phyloP scores from a whole-genome alignment of 1,140 invertebrate genomes.

The Drosophila chauvacae region DNA sequence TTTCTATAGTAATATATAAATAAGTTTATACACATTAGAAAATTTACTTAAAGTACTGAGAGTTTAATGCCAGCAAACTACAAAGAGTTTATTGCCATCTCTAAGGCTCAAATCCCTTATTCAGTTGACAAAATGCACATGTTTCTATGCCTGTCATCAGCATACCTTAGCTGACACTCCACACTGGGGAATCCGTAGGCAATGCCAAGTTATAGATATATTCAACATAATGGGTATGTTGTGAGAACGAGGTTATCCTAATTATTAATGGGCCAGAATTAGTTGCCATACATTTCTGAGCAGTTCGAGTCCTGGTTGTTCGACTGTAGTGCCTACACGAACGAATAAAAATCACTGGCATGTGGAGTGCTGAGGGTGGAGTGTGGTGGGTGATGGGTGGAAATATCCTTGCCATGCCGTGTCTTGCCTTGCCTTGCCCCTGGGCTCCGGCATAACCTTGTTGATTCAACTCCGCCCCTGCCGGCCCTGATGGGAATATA shows the following conservation, averaged over 20 bases:
- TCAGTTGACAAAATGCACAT: not conserved
- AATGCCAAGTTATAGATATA: not conserved
- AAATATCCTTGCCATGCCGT: slow-evolving; percentile 17
- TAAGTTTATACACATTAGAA: not conserved
- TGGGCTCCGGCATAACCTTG: slow-evolving; percentile 37
- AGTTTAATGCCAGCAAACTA: not conserved
- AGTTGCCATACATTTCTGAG: not conserved
- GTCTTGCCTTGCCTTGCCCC: slow-evolving; percentile 36
- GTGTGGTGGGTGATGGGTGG: too few species aligned
- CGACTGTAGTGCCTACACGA: slow-evolving; percentile 8
- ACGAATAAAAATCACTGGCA: slow-evolving; percentile 11
- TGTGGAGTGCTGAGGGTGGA: not conserved
- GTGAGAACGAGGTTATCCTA: not conserved
- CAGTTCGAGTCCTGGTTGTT: not conserved
- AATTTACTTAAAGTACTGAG: not conserved
- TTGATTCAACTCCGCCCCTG: slow-evolving; percentile 43
- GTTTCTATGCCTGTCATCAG: not conserved
- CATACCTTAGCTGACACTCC: too few species aligned
- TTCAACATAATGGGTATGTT: not conserved
- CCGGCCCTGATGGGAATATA: slow-evolving; percentile 48
- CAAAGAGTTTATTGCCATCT: not conserved
- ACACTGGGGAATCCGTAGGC: not conserved
- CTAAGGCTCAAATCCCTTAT: not conserved
- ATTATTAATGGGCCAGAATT: not conserved
- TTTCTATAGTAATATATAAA: not conserved